Base-by-base conservation (phyloP, 2,113 vertebrate species). In the Gila orcuttii region DNA sequence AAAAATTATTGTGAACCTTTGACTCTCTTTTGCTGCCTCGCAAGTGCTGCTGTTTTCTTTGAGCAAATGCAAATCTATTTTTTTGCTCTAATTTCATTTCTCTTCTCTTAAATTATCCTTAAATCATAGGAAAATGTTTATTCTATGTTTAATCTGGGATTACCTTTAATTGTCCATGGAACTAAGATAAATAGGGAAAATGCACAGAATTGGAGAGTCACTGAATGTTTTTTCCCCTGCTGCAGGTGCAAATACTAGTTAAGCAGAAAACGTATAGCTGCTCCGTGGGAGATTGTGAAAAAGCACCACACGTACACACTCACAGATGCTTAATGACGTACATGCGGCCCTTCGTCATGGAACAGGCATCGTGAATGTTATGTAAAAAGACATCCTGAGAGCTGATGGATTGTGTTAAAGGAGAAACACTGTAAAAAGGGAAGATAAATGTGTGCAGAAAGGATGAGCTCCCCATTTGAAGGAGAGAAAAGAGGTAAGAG, bases 131-230 rank as follows among this genome's bases (percentile, higher is more conserved):
- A 19, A 89, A 89, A 75, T 47, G 86, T 89, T 88, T 90, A 23
- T 90, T 88, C 86, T 85, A 78, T 33, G 79, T 85, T 90, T 92
- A 93, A 93, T 93, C 89, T 91, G 91, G 92, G 90, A 92, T 93
- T 92, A 93, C 90, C 90, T 87, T 59, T 86, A 89, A 84, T 89
- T 91, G 86, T 89, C 86, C 66, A 80, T 86, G 83, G 89, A 91
- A 92, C 90, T 89, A 90, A 92, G 90, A 87, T 73, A 90, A 85
- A 79, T 60, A 79, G 62, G 85, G 86, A 79, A 89, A 90, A 89
- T 39, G 19, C 36, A 39, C 68, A 42, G 21, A 10, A 42, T 71
- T 42, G 19, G 15, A 39, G 19, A 71, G 36, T 71, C 33, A 71
- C 36, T 23, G 2, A 21, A 42, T 33, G 19, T 6, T 23, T 71